Evolutionary conservation across 2,113 vertebrate genomes (phyloP).

Genomic region (Hemiscyllium ocellatum): DNA sequence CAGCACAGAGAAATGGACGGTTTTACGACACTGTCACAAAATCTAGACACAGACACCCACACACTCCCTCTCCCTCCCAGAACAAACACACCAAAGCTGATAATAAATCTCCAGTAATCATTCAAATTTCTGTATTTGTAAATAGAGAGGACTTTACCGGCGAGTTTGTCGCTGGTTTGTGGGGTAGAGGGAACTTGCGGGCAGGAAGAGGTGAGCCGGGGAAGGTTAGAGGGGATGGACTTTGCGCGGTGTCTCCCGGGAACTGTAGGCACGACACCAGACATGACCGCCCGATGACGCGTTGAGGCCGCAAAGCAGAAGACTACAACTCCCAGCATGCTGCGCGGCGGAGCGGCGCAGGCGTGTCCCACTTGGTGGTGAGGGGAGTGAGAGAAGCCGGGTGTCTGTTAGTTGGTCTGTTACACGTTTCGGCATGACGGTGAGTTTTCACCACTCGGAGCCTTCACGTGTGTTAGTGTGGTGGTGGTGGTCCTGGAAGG

Average conservation of each 20-base stretch:
- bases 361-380: background rate
- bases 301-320: fast-evolving
- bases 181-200: background rate
- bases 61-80: background rate
- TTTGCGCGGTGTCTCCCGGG: background rate
- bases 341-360: background rate
- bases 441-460: background rate
- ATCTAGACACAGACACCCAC: background rate
- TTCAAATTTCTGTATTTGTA: background rate
- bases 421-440: background rate
- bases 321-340: background rate
- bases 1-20: background rate
- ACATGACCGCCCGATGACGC: background rate
- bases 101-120: background rate
- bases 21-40: background rate
- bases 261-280: background rate
- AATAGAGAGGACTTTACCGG: background rate
- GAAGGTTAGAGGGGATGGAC: background rate
- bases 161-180: background rate
- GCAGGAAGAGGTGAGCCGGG: background rate
- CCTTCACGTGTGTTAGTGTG: background rate
- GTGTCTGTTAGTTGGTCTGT: too few species aligned
- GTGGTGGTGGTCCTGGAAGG: background rate
- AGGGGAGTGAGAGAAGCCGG: background rate
- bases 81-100: background rate